A percentile compares a stretch with the other conserved stretches of the same genome.
These are phyloP conservation scores for Biston stratarius DNA, from an alignment of 2,888 invertebrate species.

Conservation along the genomic window DNA sequence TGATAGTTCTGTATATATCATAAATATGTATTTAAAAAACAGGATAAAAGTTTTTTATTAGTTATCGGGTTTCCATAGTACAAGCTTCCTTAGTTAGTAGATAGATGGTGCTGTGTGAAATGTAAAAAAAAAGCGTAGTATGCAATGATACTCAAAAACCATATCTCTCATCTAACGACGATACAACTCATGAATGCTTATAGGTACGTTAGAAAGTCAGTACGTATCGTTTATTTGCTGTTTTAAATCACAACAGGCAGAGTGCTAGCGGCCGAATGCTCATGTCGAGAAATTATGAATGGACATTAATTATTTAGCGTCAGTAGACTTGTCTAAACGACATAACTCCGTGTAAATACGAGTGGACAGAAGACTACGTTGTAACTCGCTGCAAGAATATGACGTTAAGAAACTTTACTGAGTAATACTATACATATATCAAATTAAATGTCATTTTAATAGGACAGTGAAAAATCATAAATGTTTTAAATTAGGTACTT, in stretches of 20 bases:
- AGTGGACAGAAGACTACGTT: conserved; percentile 14
- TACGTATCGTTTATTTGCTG: conserved; percentile 57
- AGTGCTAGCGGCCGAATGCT: conserved; percentile 30
- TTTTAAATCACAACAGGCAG: conserved; percentile 62
- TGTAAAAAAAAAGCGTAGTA: no score
- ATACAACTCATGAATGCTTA: conserved; percentile 58
- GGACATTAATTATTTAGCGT: conserved; percentile 30
- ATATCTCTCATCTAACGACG: conserved; percentile 61
- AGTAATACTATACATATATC: conserved; percentile 31
- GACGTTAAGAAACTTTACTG: conserved; percentile 17
- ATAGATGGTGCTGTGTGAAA: no score
- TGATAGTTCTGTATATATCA: no score
- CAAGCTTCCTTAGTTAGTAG: no score
- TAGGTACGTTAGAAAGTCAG: conserved; percentile 61
- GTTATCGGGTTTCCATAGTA: no score
- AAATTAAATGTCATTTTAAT: conserved; percentile 17
- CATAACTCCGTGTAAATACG: conserved; percentile 21
- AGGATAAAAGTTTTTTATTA: no score
- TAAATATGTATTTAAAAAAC: no score
- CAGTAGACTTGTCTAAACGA: conserved; percentile 26
- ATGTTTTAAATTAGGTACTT: conserved; percentile 38
- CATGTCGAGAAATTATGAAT: conserved; percentile 31
- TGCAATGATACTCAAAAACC: conserved; percentile 40
- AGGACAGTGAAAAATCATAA: conserved; percentile 38
- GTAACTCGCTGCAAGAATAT: conserved; percentile 19